Evolutionary conservation across 2,113 vertebrate genomes (phyloP).

Genomic region (Nicator chloris): DNA sequence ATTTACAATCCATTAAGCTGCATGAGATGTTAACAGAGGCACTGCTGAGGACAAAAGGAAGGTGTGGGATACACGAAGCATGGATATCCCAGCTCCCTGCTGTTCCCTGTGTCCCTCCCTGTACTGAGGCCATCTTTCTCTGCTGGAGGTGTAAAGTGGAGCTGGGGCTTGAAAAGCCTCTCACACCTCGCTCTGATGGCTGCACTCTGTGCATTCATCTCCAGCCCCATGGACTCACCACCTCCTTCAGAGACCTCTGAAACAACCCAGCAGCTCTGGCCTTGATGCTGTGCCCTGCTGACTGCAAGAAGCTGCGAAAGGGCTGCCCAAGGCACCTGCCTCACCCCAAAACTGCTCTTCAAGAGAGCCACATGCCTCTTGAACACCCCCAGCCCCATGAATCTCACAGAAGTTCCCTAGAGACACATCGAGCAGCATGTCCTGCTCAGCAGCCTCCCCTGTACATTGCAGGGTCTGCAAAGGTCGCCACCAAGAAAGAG

Average conservation of each 20-base stretch:
- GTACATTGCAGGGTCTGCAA: not conserved
- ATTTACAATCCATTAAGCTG: not conserved
- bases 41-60: not conserved
- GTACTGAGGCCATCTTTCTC: not conserved
- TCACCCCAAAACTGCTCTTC: not conserved
- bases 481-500: not conserved
- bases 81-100: not conserved
- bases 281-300: fast-evolving
- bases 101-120: not conserved
- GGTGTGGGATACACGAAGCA: not conserved
- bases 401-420: not conserved
- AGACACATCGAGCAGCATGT: fast-evolving
- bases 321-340: not conserved
- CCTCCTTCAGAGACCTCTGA: not conserved
- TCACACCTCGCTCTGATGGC: not conserved
- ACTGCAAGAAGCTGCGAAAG: not conserved
- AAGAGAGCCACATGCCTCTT: not conserved
- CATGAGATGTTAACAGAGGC: not conserved
- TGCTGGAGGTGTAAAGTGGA: not conserved
- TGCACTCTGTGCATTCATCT: not conserved
- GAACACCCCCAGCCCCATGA: not conserved
- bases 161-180: not conserved
- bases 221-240: not conserved
- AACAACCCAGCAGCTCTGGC: not conserved
- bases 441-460: not conserved